Conservation (phyloP, 2,113 vertebrate genomes). For the Scatophagus argus region DNA sequence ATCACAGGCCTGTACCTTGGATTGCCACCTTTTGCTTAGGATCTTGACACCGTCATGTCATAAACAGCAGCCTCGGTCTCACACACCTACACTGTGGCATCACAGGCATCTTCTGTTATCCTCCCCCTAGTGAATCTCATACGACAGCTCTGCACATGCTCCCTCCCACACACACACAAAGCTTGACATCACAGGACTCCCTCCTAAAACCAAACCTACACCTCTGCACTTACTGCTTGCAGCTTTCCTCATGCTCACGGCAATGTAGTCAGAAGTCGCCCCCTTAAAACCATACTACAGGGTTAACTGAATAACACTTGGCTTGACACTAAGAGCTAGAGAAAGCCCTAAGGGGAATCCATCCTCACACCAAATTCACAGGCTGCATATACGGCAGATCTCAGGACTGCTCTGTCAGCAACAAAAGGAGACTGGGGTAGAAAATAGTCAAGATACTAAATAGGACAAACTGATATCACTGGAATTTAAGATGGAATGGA, state of each 20-base stretch:
- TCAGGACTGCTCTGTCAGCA: conserved; percentile 10
- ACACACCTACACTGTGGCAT: conserved; percentile 33
- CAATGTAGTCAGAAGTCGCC: conserved; percentile 12
- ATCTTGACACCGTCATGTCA: conserved; percentile 28
- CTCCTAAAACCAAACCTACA: conserved; percentile 43
- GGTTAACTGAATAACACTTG: background rate
- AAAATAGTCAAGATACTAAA: too few relatives aligned
- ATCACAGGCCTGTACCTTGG: conserved; percentile 25
- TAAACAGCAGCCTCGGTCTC: conserved; percentile 3
- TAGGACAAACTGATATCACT: too few relatives aligned
- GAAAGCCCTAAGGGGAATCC: background rate
- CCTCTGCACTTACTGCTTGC: background rate
- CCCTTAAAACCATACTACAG: conserved; percentile 17
- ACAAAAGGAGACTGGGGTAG: too few relatives aligned
- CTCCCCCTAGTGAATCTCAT: conserved; percentile 1
- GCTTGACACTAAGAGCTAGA: background rate
- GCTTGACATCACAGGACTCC: conserved; percentile 68
- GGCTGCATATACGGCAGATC: background rate
- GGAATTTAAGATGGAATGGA: background rate
- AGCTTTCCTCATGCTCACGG: conserved; percentile 29
- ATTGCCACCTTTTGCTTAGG: conserved; percentile 21
- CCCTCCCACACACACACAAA: conserved; percentile 10
- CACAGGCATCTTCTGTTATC: conserved; percentile 20
- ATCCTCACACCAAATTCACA: conserved; percentile 6
- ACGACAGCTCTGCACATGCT: conserved; percentile 17